Percentiles rank a stretch among this genome's conserved stretches.
phyloP scores from a whole-genome alignment of 92 coral and sea anemone genomes.

The Porites divaricata region DNA sequence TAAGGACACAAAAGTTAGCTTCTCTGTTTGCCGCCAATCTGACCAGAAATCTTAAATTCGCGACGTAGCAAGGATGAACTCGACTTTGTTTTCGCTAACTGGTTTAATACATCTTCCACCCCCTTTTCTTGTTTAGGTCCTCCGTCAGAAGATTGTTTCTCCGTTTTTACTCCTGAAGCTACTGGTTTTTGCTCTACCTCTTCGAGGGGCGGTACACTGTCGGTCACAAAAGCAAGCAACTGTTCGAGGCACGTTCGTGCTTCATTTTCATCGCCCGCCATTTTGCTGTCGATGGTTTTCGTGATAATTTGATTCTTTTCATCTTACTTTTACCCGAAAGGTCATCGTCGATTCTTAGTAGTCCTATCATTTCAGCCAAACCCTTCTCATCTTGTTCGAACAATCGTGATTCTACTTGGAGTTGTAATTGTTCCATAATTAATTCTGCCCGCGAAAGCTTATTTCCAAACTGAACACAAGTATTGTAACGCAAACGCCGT shows the following conservation, averaged over 20 bases:
- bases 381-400: slow-evolving; percentile 38
- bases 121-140: neutral
- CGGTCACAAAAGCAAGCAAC: slow-evolving; percentile 7
- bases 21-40: slow-evolving; percentile 52
- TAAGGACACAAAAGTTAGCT: neutral
- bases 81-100: no score
- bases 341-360: slow-evolving; percentile 18
- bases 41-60: slow-evolving; percentile 37
- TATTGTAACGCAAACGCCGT: no score
- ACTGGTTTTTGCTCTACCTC: neutral
- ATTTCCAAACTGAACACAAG: no score
- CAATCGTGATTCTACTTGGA: slow-evolving; percentile 27
- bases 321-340: slow-evolving; percentile 21
- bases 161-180: slow-evolving; percentile 31
- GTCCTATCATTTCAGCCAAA: slow-evolving; percentile 37
- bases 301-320: slow-evolving; percentile 26
- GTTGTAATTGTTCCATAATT: neutral
- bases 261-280: slow-evolving; percentile 35
- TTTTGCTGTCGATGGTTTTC: slow-evolving; percentile 19
- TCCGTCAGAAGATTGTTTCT: neutral
- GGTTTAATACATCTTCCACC: slow-evolving; percentile 22
- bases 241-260: slow-evolving; percentile 20
- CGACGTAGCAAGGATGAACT: no score
- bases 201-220: slow-evolving; percentile 36
- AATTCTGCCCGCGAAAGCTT: no score